Evolutionary conservation across 2,113 vertebrate genomes (phyloP).

Genomic region (Turnix velox): DNA sequence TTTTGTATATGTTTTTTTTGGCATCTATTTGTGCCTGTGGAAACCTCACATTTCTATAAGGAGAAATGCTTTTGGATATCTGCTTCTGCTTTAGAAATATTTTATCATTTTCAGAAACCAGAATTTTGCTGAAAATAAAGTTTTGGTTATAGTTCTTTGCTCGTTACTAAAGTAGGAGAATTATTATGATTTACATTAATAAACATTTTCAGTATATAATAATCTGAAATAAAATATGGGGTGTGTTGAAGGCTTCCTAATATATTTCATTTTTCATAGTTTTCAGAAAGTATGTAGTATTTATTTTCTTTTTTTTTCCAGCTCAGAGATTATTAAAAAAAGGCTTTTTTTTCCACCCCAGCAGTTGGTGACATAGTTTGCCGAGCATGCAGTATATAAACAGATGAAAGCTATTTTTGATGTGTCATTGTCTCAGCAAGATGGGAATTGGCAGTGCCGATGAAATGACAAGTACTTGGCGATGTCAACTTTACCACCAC

Average conservation of each 20-base stretch:
- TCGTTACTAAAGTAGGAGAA: background rate
- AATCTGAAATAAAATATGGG: background rate
- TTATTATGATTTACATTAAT: background rate
- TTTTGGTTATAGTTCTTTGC: background rate
- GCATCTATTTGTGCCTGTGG: background rate
- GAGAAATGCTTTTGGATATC: background rate
- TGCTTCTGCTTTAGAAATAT: background rate
- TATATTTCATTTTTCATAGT: background rate
- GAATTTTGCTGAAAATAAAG: background rate
- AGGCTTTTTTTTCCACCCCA: background rate
- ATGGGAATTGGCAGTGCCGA: conserved; percentile 47
- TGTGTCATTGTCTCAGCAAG: conserved; percentile 65
- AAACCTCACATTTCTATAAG: background rate
- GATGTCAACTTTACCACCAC: conserved; percentile 27
- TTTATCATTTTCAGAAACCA: background rate
- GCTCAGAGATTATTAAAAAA: conserved; percentile 16
- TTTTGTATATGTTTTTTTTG: conserved; percentile 6
- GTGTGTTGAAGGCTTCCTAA: background rate
- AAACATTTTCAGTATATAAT: conserved; percentile 3
- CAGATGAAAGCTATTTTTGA: conserved; percentile 65
- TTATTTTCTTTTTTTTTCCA: background rate
- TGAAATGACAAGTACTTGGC: conserved; percentile 65
- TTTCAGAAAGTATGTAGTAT: background rate
- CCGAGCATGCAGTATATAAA: conserved; percentile 52
- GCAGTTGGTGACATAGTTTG: conserved; percentile 59